These are phyloP conservation scores for Agrotis exclamationis DNA, from an alignment of 2,888 invertebrate species.

Conservation along the genomic window DNA sequence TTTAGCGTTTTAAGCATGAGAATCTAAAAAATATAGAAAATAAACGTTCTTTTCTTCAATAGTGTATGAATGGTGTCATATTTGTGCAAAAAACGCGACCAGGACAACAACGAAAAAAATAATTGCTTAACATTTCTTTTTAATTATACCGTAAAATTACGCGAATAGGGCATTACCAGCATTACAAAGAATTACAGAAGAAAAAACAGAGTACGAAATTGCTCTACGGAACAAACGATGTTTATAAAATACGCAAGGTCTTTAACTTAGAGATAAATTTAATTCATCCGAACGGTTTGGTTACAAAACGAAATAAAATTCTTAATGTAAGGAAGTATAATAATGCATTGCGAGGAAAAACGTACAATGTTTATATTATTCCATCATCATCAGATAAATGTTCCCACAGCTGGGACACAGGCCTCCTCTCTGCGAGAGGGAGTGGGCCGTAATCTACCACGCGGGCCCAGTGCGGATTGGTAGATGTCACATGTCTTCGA, in stretches of 20 bases:
- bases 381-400: too few relatives aligned
- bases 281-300: conserved; percentile 12
- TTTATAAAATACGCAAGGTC: background rate
- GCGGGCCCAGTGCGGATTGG: too few relatives aligned
- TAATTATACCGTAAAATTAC: conserved; percentile 1
- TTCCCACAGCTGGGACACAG: too few relatives aligned
- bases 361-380: too few relatives aligned
- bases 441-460: too few relatives aligned
- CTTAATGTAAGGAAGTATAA: background rate
- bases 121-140: background rate
- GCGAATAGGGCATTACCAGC: background rate
- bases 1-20: too few relatives aligned
- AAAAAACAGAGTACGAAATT: background rate
- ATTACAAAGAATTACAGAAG: background rate
- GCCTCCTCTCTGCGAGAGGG: too few relatives aligned
- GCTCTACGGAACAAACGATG: background rate
- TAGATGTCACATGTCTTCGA: too few relatives aligned
- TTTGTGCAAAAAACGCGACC: too few relatives aligned
- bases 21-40: too few relatives aligned
- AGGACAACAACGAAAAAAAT: background rate
- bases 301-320: conserved; percentile 9
- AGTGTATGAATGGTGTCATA: too few relatives aligned
- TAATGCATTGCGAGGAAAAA: background rate
- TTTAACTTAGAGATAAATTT: background rate
- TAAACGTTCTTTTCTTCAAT: too few relatives aligned